A percentile compares a stretch with the other conserved stretches of the same genome.
phyloP scores from a whole-genome alignment of 2,113 vertebrate species.

The Chaetodon trifascialis region DNA sequence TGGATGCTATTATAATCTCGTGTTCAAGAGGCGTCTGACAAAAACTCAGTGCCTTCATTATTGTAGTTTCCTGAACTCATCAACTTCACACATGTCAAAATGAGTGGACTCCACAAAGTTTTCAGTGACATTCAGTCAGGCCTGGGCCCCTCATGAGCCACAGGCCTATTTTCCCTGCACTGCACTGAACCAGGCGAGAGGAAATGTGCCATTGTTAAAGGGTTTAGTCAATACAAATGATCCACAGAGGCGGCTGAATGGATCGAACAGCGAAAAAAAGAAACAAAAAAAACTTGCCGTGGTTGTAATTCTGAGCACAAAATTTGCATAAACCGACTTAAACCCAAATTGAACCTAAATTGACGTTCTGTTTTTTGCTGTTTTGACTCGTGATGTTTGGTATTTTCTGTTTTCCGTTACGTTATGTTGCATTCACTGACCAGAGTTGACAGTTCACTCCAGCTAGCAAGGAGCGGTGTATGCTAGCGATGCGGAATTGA shows the following conservation, averaged over 20 bases:
- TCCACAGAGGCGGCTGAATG: constrained; percentile 18
- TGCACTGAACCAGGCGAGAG: constrained; percentile 27
- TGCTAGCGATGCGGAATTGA: constrained; percentile 37
- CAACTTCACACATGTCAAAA: neutral
- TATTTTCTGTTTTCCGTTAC: neutral
- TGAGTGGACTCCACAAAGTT: constrained; percentile 25
- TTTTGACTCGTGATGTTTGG: neutral
- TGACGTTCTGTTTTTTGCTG: neutral
- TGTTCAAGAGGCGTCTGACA: neutral
- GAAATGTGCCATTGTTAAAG: constrained; percentile 68
- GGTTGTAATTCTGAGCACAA: neutral
- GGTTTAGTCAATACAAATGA: constrained; percentile 61
- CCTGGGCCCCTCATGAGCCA: constrained; percentile 55
- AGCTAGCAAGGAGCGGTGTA: constrained; percentile 2
- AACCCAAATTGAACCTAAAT: neutral
- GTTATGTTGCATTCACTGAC: neutral
- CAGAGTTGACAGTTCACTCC: constrained; percentile 9
- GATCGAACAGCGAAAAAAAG: neutral
- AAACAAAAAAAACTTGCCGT: neutral
- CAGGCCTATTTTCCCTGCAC: constrained; percentile 34
- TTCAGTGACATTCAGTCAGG: constrained; percentile 26
- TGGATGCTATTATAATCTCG: neutral
- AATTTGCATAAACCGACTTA: neutral
- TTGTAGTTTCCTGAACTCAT: constrained; percentile 22
- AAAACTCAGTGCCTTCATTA: neutral